Evolutionary conservation across 2,797 vertebrate species (phyloP), one percentile per base, ranked within the genome.

Genomic region (Calcarius lapponicus): DNA sequence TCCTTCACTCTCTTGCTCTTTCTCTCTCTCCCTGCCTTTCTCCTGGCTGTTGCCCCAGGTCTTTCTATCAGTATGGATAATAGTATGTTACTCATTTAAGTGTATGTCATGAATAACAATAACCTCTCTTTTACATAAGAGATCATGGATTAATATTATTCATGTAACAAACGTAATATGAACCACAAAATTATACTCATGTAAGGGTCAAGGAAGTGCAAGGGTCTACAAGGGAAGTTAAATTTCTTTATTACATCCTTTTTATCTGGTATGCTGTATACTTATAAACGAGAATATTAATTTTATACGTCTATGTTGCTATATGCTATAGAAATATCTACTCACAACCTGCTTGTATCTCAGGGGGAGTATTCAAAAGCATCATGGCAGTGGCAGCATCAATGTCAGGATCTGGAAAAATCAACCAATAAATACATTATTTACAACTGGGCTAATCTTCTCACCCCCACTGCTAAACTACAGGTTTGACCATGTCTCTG

Each of bases 261-360:
- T 96, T 45, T 73, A 93, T 70, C 94, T 97, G 84, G 91, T 85
- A 74, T 1, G 42, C 86, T 93, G 71, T 87, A 93, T 81, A 90
- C 71, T 96, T 96, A 82, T 71, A 85, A 90, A 97, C 93, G 90
- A 97, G 97, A 97, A 94, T 95, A 95, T 97, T 97, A 97, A 92
- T 93, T 96, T 97, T 97, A 97, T 91, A 98, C 7, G 91, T 97
- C 98, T 98, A 95, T 58, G 98, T 97, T 95, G 97, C 98, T 98
- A 97, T 98, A 98, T 96, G 97, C 98, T 98, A 97, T 95, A 98
- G 97, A 98, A 97, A 95, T 97, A 98, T 98, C 98, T 98, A 98
- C 98, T 98, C 98, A 98, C 98, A 98, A 98, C 98, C 98, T 98
- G 98, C 98, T 97, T 98, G 98, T 97, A 98, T 98, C 97, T 98